A percentile compares a stretch with the other conserved stretches of the same genome.
Evolutionary conservation across 2,797 vertebrate genomes (phyloP).

Genomic region (Phrynocephalus vlangalii): DNA sequence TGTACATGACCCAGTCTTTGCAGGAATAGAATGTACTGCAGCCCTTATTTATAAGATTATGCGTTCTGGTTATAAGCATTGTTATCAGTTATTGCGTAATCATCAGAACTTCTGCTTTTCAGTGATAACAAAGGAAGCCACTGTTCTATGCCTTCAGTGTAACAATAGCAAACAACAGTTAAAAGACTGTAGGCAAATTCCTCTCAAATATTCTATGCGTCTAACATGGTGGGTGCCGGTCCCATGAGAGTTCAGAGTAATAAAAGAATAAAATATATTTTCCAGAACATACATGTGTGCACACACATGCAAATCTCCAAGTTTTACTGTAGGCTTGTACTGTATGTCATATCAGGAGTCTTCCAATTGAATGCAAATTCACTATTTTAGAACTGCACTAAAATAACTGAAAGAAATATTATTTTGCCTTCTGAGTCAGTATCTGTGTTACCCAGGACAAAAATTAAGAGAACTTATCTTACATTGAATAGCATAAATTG

Average conservation of each 20-base stretch:
- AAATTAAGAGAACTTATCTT: neutral
- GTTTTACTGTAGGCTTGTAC: neutral
- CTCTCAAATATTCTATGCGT: constrained; percentile 37
- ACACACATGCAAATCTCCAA: constrained; percentile 38
- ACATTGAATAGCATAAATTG: neutral
- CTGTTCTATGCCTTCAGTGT: neutral
- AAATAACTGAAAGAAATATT: constrained; percentile 15
- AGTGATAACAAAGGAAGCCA: neutral
- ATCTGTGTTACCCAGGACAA: neutral
- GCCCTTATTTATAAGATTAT: neutral
- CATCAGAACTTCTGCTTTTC: neutral
- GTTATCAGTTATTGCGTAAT: neutral
- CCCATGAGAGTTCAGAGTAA: neutral
- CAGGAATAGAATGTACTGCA: neutral
- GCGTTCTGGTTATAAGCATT: fast-evolving
- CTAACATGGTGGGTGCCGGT: neutral
- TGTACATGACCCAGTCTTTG: neutral
- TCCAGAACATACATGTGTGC: neutral
- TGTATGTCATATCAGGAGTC: constrained; percentile 6
- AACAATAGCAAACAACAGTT: fast-evolving
- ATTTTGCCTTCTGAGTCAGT: neutral
- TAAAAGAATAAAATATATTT: neutral
- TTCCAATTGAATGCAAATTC: constrained; percentile 34
- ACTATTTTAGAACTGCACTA: neutral
- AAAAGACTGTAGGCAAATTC: constrained; percentile 35